These are phyloP conservation scores for Andrena flavipes DNA, from an alignment of 2,888 invertebrate species.

Conservation along the genomic window DNA sequence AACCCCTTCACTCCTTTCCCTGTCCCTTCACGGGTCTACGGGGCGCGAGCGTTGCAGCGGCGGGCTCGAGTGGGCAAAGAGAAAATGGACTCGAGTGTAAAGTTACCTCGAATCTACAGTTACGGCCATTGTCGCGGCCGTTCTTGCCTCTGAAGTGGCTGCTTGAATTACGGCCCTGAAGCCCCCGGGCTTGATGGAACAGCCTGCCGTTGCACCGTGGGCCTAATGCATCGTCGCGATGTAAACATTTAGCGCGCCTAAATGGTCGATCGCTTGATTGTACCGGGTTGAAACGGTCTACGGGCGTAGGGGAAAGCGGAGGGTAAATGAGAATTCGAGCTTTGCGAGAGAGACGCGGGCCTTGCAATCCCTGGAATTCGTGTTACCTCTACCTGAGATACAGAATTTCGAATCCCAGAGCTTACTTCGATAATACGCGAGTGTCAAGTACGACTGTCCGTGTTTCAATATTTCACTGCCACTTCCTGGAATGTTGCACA, in stretches of 20 bases:
- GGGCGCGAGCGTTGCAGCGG: conserved; percentile 61
- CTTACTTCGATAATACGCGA: too few species aligned
- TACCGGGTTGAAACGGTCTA: conserved; percentile 9
- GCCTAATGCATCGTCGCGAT: conserved; percentile 45
- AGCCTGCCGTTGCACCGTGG: conserved; percentile 29
- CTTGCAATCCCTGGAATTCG: too few species aligned
- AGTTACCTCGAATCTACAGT: conserved; percentile 79
- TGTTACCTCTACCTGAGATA: too few species aligned
- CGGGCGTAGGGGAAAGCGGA: neutral
- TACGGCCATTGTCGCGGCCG: conserved; percentile 73
- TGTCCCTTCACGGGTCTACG: neutral
- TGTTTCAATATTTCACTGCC: too few species aligned
- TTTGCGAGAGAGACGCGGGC: too few species aligned
- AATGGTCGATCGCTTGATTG: conserved; percentile 49
- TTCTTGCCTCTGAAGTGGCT: conserved; percentile 73
- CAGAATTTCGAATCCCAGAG: too few species aligned
- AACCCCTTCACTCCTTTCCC: conserved; percentile 46
- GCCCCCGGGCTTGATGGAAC: conserved; percentile 41
- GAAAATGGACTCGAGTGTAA: conserved; percentile 74
- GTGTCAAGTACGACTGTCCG: too few species aligned
- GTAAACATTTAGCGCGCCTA: conserved; percentile 59
- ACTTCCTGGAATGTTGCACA: too few species aligned
- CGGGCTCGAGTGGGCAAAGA: conserved; percentile 60
- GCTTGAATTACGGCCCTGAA: conserved; percentile 74
- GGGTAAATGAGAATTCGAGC: neutral